Base-by-base conservation (phyloP, 2,797 vertebrate species). In the Buphagus erythrorhynchus region DNA sequence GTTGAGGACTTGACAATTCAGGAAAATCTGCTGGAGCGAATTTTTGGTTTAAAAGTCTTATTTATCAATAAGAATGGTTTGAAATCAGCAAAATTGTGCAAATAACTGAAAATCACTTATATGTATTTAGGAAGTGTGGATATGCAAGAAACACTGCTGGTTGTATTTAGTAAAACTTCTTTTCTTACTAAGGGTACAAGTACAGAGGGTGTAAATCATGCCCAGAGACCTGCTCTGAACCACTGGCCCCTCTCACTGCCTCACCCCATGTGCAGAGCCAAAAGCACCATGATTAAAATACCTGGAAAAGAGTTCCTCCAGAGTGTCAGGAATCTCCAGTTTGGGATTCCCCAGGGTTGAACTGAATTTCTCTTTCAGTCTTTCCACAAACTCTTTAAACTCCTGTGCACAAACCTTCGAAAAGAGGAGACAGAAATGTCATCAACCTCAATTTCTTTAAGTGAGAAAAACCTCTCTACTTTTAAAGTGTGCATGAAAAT, bases 311-410 rank as follows among this genome's bases (percentile, higher is more conserved):
- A 99, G 98, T 46, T 99, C 97, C 26, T 98, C 95, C 49, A 99
- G 98, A 2, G 98, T 99, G 95, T 99, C 98, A 10, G 99, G 99
- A 61, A 99, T 98, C 68, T 98, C 96, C 54, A 98, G 83, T 14
- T 98, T 95, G 16, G 96, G 93, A 33, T 97, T 93, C 65, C 89
- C 98, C 26, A 98, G 76, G 16, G 98, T 95, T 0, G 99, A 97
- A 94, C 98, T 99, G 97, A 99, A 99, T 97, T 99, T 99, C 75
- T 98, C 98, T 90, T 99, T 98, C 65, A 99, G 98, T 43, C 98
- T 98, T 52, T 97, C 97, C 87, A 99, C 97, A 83, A 99, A 99
- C 93, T 99, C 99, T 16, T 98, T 98, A 93, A 99, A 99, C 29
- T 98, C 98, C 29, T 92, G 86, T 38, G 98, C 98, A 87, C 99